Percentiles rank a stretch among this genome's conserved stretches.
phyloP scores from a whole-genome alignment of 2,888 invertebrate species.

The Platycheirus rosarum region DNA sequence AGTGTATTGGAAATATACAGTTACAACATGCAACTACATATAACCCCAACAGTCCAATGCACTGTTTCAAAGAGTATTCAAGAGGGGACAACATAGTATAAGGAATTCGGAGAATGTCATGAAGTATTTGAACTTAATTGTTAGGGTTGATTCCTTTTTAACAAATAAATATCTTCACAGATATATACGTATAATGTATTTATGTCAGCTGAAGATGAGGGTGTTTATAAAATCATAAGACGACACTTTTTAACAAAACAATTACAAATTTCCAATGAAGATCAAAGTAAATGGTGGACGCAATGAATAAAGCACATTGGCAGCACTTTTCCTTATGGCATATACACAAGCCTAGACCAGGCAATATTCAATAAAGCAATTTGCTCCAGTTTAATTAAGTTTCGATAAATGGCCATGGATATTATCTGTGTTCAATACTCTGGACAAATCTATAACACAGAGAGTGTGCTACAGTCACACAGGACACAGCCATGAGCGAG shows the following conservation, averaged over 20 bases:
- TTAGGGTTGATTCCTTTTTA: too few species aligned
- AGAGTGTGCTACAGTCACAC: too few species aligned
- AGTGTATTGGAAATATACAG: too few species aligned
- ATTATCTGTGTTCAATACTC: constrained; percentile 5
- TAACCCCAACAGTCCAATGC: constrained; percentile 21
- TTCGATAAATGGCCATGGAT: constrained; percentile 39
- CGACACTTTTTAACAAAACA: too few species aligned
- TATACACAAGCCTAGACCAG: too few species aligned
- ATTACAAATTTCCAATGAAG: not conserved
- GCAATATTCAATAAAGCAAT: constrained; percentile 7
- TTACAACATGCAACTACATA: constrained; percentile 24
- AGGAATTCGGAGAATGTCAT: constrained; percentile 34
- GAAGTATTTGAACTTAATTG: constrained; percentile 21
- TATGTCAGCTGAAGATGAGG: too few species aligned
- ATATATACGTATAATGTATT: too few species aligned
- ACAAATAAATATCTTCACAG: too few species aligned
- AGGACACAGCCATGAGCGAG: constrained; percentile 28
- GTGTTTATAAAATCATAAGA: too few species aligned
- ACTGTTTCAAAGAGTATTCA: constrained; percentile 23
- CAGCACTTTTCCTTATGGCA: not conserved
- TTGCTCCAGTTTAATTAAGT: constrained; percentile 11
- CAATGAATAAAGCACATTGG: not conserved
- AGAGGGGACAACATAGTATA: constrained; percentile 2
- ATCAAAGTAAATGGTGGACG: too few species aligned
- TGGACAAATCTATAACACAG: constrained; percentile 4